These are phyloP conservation scores for Drosophila asahinai DNA, from an alignment of 1,140 invertebrate species.

Conservation along the genomic window DNA sequence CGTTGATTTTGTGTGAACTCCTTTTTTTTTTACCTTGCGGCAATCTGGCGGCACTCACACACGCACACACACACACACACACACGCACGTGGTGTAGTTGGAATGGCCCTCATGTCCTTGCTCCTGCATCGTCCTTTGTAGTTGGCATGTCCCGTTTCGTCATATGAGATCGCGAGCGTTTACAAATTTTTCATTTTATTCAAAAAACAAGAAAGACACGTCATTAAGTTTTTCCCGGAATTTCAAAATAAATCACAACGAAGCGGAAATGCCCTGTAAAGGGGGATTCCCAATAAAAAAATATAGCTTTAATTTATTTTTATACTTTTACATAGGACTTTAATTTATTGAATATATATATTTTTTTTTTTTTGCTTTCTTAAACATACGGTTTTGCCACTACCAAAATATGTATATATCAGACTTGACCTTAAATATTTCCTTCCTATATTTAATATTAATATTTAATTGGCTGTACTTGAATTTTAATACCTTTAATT, in stretches of 20 bases:
- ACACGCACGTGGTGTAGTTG: constrained; percentile 43
- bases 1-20: constrained; percentile 80
- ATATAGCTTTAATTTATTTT: too few species aligned
- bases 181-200: constrained; percentile 81
- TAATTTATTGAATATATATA: too few species aligned
- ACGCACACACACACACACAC: constrained; percentile 13
- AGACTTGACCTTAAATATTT: too few species aligned
- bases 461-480: too few species aligned
- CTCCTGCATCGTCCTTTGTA: constrained; percentile 70
- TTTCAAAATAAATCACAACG: neutral
- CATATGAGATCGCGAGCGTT: constrained; percentile 78
- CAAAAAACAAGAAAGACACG: constrained; percentile 50
- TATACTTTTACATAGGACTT: too few species aligned
- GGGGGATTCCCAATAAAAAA: neutral
- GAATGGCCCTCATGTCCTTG: constrained; percentile 63
- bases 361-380: too few species aligned
- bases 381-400: too few species aligned
- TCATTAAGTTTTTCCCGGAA: neutral
- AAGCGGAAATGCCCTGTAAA: constrained; percentile 3
- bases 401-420: too few species aligned
- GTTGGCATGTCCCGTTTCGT: constrained; percentile 82
- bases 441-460: too few species aligned
- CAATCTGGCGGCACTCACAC: constrained; percentile 69
- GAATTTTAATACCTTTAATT: too few species aligned
- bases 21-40: constrained; percentile 72